Evolutionary conservation across 2,113 vertebrate species (phyloP), one percentile per base, ranked within the genome.

Genomic region (Globicephala melas): DNA sequence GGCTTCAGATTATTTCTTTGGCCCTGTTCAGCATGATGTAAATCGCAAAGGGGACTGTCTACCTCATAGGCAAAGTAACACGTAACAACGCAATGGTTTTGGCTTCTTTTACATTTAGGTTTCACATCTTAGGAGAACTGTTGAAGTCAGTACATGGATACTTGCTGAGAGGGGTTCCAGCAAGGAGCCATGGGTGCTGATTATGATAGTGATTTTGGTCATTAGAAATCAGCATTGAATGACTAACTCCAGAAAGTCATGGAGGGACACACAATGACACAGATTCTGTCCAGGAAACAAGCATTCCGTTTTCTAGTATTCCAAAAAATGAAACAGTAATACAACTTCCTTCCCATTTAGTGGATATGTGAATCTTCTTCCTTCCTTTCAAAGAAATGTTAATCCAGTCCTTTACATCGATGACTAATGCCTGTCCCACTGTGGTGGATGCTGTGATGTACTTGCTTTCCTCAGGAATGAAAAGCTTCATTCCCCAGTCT

Each of bases 101-200:
- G 31, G 18, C 28, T 77, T 82, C 55, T 81, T 94, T 81, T 26
- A 33, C 26, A 9, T 21, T 67, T 68, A 85, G 36, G 11, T 87
- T 90, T 94, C 17, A 83, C 33, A 62, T 85, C 76, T 96, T 63
- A n/a, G 53, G n/a, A 92, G 81, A 81, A 65, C 58, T 91, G 23
- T 95, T 76, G 26, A 62, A 76, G 23, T 68, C 44, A 76, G 5
- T 70, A 71, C 79, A 10, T 14, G 38, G n/a, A 77, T 62, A 33
- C 14, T 93, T 96, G 7, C 36, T 70, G 70, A 94, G 82, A 71
- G 7, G 60, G n/a, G 36, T 82, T 97, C 63, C 12, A 73, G 80
- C 25, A 63, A 38, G 71, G 74, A 26, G 44, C 65, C 38, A 15
- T n/a, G 20, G 68, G 23, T 80, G 25, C 38, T 38, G 58, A 90